A percentile compares a stretch with the other conserved stretches of the same genome.
phyloP scores from a whole-genome alignment of 2,113 vertebrate species.

The Trematomus loennbergii region DNA sequence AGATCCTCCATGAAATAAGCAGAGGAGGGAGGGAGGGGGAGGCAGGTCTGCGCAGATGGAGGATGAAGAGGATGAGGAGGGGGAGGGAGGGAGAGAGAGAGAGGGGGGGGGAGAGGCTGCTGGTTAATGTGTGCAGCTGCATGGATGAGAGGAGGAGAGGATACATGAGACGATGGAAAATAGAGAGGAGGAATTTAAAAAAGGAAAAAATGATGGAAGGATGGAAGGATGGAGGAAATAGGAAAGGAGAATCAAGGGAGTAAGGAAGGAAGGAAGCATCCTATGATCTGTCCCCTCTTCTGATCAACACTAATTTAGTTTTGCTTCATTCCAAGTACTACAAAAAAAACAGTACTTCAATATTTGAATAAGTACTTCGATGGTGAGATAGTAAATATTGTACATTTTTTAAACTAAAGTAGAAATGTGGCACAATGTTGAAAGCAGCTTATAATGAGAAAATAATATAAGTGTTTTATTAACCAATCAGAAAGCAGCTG shows the following conservation, averaged over 20 bases:
- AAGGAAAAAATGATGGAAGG: not conserved
- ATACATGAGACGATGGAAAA: not conserved
- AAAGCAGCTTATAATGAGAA: too few species aligned
- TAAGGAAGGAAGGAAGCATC: not conserved
- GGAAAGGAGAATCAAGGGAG: too few species aligned
- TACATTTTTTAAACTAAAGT: too few species aligned
- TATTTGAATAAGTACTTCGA: too few species aligned
- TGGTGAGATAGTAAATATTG: too few species aligned
- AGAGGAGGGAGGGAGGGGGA: constrained; percentile 22
- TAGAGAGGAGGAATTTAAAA: too few species aligned
- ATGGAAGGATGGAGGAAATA: not conserved
- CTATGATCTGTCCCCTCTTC: not conserved
- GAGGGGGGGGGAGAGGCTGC: constrained; percentile 26
- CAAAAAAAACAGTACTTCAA: too few species aligned
- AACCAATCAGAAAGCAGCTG: not conserved
- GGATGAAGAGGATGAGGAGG: constrained; percentile 30
- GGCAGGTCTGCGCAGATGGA: constrained; percentile 67
- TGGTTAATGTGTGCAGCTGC: constrained; percentile 51
- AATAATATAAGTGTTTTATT: too few species aligned
- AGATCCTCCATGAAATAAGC: constrained; percentile 72
- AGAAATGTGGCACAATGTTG: too few species aligned
- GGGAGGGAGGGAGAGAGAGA: constrained; percentile 34
- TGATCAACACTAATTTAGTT: too few species aligned
- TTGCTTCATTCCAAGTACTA: too few species aligned
- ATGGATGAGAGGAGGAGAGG: constrained; percentile 3